These are phyloP conservation scores for Parascotia fuliginaria DNA, from an alignment of 2,888 invertebrate genomes.

Conservation along the genomic window DNA sequence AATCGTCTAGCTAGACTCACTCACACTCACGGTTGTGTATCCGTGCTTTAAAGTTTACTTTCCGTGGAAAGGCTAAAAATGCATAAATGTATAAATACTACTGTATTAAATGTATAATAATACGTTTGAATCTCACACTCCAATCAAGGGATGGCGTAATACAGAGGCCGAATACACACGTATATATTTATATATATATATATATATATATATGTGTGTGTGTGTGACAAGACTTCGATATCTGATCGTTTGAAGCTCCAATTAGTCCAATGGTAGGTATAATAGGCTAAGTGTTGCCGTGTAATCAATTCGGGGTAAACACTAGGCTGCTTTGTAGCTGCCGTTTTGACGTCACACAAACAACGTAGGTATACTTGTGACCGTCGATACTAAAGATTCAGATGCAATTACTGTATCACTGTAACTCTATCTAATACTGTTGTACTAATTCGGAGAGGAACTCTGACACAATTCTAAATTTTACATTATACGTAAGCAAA, in stretches of 20 bases:
- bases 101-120: too few relatives aligned
- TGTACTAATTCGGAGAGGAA: too few relatives aligned
- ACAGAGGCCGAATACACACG: too few relatives aligned
- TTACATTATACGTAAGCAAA: neutral
- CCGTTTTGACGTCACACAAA: slow-evolving; percentile 23
- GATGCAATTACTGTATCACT: neutral
- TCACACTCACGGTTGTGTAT: too few relatives aligned
- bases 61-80: too few relatives aligned
- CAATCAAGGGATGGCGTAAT: too few relatives aligned
- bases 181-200: neutral
- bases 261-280: slow-evolving; percentile 54
- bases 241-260: slow-evolving; percentile 50
- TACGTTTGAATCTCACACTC: too few relatives aligned
- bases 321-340: slow-evolving; percentile 56
- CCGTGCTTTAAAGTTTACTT: too few relatives aligned
- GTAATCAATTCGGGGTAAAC: slow-evolving; percentile 63
- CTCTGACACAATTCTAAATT: too few relatives aligned
- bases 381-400: neutral
- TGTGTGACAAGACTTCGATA: slow-evolving; percentile 18
- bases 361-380: slow-evolving; percentile 3
- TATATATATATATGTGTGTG: neutral
- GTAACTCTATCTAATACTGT: too few relatives aligned
- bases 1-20: too few relatives aligned
- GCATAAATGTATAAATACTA: too few relatives aligned
- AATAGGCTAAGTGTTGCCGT: slow-evolving; percentile 55